Evolutionary conservation across 2,113 vertebrate species (phyloP).

Genomic region (Pseudorhombus dupliciocellatus): DNA sequence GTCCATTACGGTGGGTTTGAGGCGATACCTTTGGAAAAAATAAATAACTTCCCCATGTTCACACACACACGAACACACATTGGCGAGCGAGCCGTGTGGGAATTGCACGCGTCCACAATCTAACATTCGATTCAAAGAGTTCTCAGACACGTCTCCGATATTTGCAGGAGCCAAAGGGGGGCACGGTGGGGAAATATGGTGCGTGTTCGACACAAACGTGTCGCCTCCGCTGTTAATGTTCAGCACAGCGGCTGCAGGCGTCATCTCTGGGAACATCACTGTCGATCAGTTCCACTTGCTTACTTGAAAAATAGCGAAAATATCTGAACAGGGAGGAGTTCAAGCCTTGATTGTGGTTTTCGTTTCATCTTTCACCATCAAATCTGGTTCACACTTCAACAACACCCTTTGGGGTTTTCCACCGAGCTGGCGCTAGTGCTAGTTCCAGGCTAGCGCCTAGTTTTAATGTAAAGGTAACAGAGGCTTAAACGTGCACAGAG

Average conservation of each 20-base stretch:
- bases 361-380: no score
- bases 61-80: not conserved
- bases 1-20: slow-evolving; percentile 6
- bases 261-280: not conserved
- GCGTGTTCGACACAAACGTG: slow-evolving; percentile 11
- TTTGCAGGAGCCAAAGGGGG: slow-evolving; percentile 24
- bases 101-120: not conserved
- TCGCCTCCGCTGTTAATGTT: not conserved
- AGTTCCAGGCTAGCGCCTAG: no score
- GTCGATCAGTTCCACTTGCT: no score
- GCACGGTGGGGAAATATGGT: slow-evolving; percentile 13
- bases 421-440: no score
- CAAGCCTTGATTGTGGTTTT: no score
- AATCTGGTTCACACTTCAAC: no score
- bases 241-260: not conserved
- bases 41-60: not conserved
- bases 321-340: no score
- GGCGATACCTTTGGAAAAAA: slow-evolving; percentile 1
- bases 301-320: no score
- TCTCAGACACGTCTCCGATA: slow-evolving; percentile 21
- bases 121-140: slow-evolving; percentile 4
- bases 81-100: slow-evolving; percentile 6
- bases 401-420: no score
- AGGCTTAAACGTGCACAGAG: no score
- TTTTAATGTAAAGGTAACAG: no score